Percentiles rank a stretch among this genome's conserved stretches.
These are phyloP conservation scores for Pimpla rufipes DNA, from an alignment of 2,888 invertebrate species.

Conservation along the genomic window DNA sequence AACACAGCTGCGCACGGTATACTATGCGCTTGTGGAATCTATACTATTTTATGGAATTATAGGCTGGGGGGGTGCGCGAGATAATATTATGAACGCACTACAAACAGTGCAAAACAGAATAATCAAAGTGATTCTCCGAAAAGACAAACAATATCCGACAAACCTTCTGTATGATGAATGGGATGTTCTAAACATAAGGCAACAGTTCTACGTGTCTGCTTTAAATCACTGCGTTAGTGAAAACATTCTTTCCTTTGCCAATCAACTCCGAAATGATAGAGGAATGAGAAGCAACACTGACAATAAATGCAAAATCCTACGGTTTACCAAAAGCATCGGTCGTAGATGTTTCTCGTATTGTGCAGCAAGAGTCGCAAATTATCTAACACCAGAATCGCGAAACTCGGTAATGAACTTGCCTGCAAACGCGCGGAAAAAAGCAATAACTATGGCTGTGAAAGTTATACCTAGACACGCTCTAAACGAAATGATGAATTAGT, in stretches of 20 bases:
- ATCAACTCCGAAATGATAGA: background rate
- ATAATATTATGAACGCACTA: background rate
- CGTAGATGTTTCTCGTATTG: background rate
- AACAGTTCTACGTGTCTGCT: background rate
- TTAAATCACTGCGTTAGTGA: background rate
- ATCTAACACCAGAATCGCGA: background rate
- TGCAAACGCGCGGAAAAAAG: background rate
- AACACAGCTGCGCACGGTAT: background rate
- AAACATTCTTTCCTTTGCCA: constrained; percentile 1
- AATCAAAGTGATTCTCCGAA: constrained; percentile 3
- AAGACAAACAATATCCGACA: constrained; percentile 5
- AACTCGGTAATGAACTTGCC: background rate
- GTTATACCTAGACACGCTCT: background rate
- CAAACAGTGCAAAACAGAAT: constrained; percentile 14
- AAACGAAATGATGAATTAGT: background rate
- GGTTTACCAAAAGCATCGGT: constrained; percentile 1
- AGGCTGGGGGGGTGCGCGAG: constrained; percentile 3
- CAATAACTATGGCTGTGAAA: background rate
- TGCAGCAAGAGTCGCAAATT: constrained; percentile 1
- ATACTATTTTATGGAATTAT: constrained; percentile 21
- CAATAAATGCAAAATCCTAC: constrained; percentile 6
- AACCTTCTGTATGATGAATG: background rate
- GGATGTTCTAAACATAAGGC: constrained; percentile 6
- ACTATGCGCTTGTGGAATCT: constrained; percentile 13
- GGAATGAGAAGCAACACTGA: background rate